phyloP scores from a whole-genome alignment of 2,888 invertebrate species.

The Nemotelus nigrinus region DNA sequence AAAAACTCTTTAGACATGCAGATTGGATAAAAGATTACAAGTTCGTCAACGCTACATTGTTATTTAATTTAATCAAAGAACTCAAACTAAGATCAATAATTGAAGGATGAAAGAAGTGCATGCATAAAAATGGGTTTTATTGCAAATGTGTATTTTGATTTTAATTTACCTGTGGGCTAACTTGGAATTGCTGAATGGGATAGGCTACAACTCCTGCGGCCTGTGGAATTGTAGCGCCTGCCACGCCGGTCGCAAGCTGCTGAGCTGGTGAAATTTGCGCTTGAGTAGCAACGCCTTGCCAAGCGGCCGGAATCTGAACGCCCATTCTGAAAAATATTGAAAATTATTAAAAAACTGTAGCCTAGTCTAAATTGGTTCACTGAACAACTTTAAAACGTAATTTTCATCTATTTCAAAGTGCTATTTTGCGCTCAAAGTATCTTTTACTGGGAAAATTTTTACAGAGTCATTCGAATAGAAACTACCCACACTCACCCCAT shows the following conservation, averaged over 20 bases:
- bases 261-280: slow-evolving; percentile 75
- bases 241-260: slow-evolving; percentile 74
- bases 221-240: slow-evolving; percentile 79
- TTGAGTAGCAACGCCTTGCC: slow-evolving; percentile 80
- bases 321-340: slow-evolving; percentile 73
- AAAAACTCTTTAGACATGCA: too few species aligned
- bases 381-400: background rate
- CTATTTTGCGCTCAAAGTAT: background rate
- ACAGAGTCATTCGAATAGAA: background rate
- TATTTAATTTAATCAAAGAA: too few species aligned
- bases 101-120: slow-evolving; percentile 19
- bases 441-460: background rate
- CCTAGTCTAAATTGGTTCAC: background rate
- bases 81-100: background rate
- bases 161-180: slow-evolving; percentile 67
- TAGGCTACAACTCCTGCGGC: slow-evolving; percentile 85
- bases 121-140: slow-evolving; percentile 8
- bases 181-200: slow-evolving; percentile 94
- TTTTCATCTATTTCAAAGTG: background rate
- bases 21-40: too few species aligned
- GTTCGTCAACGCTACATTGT: too few species aligned
- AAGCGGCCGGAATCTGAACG: slow-evolving; percentile 81
- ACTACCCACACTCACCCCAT: slow-evolving; percentile 77
- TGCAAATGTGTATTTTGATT: slow-evolving; percentile 6
- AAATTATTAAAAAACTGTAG: background rate